Conservation (phyloP, 2,113 vertebrate genomes). For the Charadrius vociferus region DNA sequence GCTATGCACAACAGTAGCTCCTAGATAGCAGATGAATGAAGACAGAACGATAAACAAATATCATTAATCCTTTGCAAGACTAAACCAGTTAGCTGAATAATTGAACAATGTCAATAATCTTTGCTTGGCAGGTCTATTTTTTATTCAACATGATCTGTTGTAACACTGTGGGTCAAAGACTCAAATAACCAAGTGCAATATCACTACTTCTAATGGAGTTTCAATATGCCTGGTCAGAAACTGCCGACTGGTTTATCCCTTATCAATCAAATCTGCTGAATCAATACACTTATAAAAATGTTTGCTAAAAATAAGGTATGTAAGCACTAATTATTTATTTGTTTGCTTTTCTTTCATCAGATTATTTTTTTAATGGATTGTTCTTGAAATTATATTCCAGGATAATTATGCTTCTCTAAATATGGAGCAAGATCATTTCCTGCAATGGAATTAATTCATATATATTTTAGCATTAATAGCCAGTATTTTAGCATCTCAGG, state of each 20-base stretch:
- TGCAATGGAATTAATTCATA: not conserved
- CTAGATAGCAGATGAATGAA: not conserved
- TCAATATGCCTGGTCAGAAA: not conserved
- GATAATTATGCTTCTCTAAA: not conserved
- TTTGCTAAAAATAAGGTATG: not conserved
- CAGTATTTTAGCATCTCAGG: not conserved
- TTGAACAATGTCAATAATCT: not conserved
- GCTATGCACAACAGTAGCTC: not conserved
- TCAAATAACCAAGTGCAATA: not conserved
- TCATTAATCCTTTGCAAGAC: not conserved
- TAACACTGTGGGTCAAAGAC: not conserved
- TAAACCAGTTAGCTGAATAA: not conserved
- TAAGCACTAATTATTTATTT: not conserved
- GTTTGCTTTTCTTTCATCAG: not conserved
- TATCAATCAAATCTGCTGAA: not conserved
- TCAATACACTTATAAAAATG: not conserved
- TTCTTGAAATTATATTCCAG: not conserved
- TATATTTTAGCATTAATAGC: not conserved
- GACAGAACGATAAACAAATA: not conserved
- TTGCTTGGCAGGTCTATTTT: not conserved
- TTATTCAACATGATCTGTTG: not conserved
- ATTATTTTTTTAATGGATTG: not conserved
- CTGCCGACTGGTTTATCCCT: not conserved
- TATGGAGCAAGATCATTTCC: not conserved
- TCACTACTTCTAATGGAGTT: not conserved